A percentile compares a stretch with the other conserved stretches of the same genome.
Evolutionary conservation across 2,113 vertebrate genomes (phyloP).

Genomic region (Rhinopithecus roxellana): DNA sequence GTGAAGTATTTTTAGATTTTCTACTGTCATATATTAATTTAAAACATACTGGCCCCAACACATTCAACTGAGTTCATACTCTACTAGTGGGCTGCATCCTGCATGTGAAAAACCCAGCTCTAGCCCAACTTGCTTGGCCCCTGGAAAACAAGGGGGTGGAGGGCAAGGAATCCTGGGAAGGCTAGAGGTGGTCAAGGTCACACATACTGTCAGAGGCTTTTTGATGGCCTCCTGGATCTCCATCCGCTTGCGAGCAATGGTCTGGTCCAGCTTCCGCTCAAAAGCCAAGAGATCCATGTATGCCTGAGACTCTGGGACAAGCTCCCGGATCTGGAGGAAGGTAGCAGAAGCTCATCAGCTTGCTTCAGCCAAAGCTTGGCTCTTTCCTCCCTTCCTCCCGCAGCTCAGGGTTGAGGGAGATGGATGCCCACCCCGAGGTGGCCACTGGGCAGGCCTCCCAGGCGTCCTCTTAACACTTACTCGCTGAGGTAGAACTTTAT

Average conservation of each 20-base stretch:
- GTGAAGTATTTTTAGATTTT: not conserved
- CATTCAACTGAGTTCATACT: not conserved
- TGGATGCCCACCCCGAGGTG: not conserved
- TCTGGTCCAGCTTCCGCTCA: conserved; percentile 98
- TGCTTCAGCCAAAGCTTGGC: not conserved
- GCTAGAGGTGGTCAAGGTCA: not conserved
- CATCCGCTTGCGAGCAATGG: conserved; percentile 98
- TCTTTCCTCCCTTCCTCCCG: not conserved
- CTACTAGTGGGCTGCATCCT: not conserved
- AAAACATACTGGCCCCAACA: not conserved
- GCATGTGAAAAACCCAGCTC: not conserved
- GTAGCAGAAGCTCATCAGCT: not conserved
- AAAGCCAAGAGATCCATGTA: conserved; percentile 99
- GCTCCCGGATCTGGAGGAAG: conserved; percentile 91
- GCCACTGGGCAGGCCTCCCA: not conserved
- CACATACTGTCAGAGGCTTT: conserved; percentile 94
- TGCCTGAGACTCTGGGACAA: conserved; percentile 98
- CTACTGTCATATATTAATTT: not conserved
- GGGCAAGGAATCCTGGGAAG: not conserved
- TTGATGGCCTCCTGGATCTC: conserved; percentile 99
- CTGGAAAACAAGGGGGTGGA: not conserved
- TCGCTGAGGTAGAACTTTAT: conserved; percentile 98
- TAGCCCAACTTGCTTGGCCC: not conserved
- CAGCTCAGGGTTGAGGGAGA: not conserved
- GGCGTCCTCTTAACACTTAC: conserved; percentile 82